These are phyloP conservation scores for Whitmania pigra DNA, from an alignment of 1,140 invertebrate species.

Conservation along the genomic window DNA sequence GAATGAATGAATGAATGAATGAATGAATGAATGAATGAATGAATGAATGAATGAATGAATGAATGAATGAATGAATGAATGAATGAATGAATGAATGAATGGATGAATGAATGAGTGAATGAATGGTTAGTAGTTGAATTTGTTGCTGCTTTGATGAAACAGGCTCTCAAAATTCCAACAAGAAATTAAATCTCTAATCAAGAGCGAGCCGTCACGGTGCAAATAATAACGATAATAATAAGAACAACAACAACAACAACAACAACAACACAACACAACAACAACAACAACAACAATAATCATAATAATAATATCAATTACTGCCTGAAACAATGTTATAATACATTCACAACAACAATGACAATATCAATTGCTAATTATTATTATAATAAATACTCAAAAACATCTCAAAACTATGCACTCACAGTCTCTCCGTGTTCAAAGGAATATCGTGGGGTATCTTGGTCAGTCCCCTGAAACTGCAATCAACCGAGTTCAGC, in stretches of 20 bases:
- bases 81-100: too few species aligned
- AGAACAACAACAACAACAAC: background rate
- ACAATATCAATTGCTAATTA: conserved; percentile 14
- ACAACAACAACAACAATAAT: background rate
- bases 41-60: too few species aligned
- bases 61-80: too few species aligned
- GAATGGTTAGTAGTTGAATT: too few species aligned
- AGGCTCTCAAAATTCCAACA: too few species aligned
- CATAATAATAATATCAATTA: conserved; percentile 14
- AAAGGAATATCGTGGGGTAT: conserved; percentile 61
- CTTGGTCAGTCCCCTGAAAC: conserved; percentile 60
- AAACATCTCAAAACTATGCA: conserved; percentile 32
- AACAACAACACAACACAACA: too few species aligned
- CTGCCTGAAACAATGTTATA: background rate
- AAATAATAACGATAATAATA: background rate
- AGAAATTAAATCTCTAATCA: background rate
- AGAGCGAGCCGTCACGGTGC: background rate
- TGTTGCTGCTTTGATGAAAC: too few species aligned
- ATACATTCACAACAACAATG: background rate
- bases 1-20: too few species aligned
- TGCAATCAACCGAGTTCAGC: conserved; percentile 64
- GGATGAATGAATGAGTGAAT: too few species aligned
- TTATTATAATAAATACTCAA: background rate
- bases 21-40: too few species aligned
- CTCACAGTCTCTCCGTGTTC: conserved; percentile 71